Conservation (phyloP, 2,797 vertebrate species). For the Bradypodion ventrale region DNA sequence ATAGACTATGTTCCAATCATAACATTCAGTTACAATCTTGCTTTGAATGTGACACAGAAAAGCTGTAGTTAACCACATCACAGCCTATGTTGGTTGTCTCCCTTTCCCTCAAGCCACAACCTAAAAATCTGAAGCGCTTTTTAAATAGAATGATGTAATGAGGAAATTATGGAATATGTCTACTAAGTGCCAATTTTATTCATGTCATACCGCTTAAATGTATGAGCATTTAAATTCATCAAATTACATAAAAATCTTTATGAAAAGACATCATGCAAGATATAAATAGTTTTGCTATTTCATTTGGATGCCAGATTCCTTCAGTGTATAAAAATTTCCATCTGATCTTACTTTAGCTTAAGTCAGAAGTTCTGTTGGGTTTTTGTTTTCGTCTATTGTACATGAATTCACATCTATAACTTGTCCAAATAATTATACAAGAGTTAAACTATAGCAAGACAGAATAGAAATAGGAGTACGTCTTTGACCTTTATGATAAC, state of each 20-base stretch:
- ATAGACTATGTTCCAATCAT: slow-evolving; percentile 62
- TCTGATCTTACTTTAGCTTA: slow-evolving; percentile 61
- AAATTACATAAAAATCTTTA: slow-evolving; percentile 65
- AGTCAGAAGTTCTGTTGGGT: slow-evolving; percentile 56
- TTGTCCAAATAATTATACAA: slow-evolving; percentile 35
- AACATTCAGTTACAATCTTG: slow-evolving; percentile 68
- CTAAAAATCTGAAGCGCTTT: slow-evolving; percentile 64
- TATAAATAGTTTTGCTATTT: slow-evolving; percentile 66
- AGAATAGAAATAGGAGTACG: not conserved
- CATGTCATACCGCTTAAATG: slow-evolving; percentile 62
- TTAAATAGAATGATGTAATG: slow-evolving; percentile 69
- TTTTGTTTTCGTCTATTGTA: slow-evolving; percentile 57
- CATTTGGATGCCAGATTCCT: slow-evolving; percentile 63
- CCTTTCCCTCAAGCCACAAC: slow-evolving; percentile 50
- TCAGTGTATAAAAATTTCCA: slow-evolving; percentile 67
- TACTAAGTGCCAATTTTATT: slow-evolving; percentile 64
- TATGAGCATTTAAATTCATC: slow-evolving; percentile 63
- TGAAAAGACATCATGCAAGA: slow-evolving; percentile 59
- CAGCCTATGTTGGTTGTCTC: slow-evolving; percentile 52
- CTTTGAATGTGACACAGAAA: slow-evolving; percentile 70
- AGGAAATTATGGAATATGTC: slow-evolving; percentile 66
- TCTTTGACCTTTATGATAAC: not conserved
- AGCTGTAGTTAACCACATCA: slow-evolving; percentile 64
- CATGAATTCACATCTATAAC: slow-evolving; percentile 46
- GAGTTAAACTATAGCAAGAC: slow-evolving; percentile 28